phyloP scores from a whole-genome alignment of 2,113 vertebrate species.

The Muntiacus muntjak region DNA sequence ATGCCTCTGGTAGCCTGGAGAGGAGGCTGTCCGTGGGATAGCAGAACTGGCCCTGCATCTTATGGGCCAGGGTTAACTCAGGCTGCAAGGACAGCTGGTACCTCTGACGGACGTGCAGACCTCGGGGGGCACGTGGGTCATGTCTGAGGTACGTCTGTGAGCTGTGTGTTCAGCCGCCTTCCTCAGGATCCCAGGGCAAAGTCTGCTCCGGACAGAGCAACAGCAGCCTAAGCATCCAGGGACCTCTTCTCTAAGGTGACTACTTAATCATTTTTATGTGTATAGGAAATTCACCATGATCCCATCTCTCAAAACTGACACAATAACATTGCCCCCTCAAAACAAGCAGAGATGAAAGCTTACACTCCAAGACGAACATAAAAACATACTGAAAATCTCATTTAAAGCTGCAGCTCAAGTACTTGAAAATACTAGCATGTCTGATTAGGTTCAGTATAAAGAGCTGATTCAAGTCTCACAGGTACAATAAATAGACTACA shows the following conservation, averaged over 20 bases:
- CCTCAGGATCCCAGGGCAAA: neutral
- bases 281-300: constrained; percentile 14
- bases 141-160: neutral
- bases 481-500: constrained; percentile 36
- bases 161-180: neutral
- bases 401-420: neutral
- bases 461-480: neutral
- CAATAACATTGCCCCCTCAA: neutral
- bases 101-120: neutral
- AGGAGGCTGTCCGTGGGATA: neutral
- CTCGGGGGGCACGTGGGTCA: neutral
- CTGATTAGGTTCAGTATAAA: neutral
- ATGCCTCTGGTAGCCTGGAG: neutral
- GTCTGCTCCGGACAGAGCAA: neutral
- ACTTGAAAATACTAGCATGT: neutral
- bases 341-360: neutral
- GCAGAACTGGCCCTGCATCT: neutral
- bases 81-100: rapidly evolving
- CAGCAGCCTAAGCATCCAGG: neutral
- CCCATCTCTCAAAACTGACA: neutral
- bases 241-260: neutral
- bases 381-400: constrained; percentile 13
- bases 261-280: constrained; percentile 46
- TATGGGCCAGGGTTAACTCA: neutral
- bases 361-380: neutral